These are phyloP conservation scores for Eurosta solidaginis DNA, from an alignment of 1,140 invertebrate species.

Conservation along the genomic window DNA sequence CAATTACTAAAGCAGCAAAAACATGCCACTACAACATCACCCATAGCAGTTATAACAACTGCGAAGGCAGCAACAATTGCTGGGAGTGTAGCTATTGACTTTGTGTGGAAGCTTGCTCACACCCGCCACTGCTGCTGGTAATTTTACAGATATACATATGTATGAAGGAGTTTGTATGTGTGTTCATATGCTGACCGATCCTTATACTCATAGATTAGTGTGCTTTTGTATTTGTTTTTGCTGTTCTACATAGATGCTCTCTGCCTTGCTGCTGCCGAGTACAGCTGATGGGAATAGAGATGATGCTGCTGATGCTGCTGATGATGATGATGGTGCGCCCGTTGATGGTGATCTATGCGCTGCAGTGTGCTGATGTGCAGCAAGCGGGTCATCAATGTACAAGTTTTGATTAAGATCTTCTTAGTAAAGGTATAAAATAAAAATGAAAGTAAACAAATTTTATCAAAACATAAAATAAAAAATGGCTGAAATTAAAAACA, in stretches of 20 bases:
- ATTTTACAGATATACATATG: not conserved
- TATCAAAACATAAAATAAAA: too few relatives aligned
- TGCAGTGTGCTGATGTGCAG: slow-evolving; percentile 44
- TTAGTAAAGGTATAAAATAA: too few relatives aligned
- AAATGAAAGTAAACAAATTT: too few relatives aligned
- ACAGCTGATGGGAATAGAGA: not conserved
- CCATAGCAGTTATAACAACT: not conserved
- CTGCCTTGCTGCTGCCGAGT: too few relatives aligned
- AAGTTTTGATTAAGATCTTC: slow-evolving; percentile 17
- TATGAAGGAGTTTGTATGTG: not conserved
- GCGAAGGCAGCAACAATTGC: not conserved
- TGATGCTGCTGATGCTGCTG: not conserved
- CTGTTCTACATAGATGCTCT: not conserved
- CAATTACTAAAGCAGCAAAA: not conserved
- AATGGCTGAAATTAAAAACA: too few relatives aligned
- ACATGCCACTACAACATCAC: too few relatives aligned
- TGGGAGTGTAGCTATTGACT: not conserved
- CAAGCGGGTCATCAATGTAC: slow-evolving; percentile 35
- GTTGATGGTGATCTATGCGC: not conserved
- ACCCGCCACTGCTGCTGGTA: not conserved
- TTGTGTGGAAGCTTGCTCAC: not conserved
- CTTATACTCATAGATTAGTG: too few relatives aligned
- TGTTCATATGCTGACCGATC: not conserved
- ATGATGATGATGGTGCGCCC: not conserved
- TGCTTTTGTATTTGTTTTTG: not conserved